Evolutionary conservation across 1,140 invertebrate genomes (phyloP), one percentile per base, ranked within the genome.

Genomic region (Trissolcus basalis): DNA sequence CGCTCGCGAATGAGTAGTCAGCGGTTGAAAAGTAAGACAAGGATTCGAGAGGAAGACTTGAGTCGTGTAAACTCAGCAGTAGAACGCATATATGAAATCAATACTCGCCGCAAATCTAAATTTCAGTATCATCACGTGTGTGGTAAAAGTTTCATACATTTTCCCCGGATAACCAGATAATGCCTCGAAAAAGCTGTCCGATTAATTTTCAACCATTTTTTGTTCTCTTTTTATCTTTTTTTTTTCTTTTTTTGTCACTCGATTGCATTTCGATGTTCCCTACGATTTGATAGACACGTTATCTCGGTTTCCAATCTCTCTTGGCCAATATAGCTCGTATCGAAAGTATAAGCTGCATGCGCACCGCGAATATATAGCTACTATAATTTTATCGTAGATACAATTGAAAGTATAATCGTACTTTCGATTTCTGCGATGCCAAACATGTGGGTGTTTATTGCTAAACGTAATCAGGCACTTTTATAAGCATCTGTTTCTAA

Each of bases 11-110:
- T 71, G 75, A 77, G 68, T 65, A 77, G 75, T 72, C 69, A 55
- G 68, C 75, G 63, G 63, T 77, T 71, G 74, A 77, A 77, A 77
- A 77, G 74, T 77, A 77, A 77, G 74, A 77, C 74, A 77, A 72
- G 74, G 74, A 77, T 77, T 72, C 68, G 74, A 72, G 74, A 77
- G 68, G 63, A 77, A 72, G 74, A 77, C 74, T 72, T 56, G 68
- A 77, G 48, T 77, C 74, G 74, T 49, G 74, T 72, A 72, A 77
- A 71, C 68, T 68, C 50, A 14, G 53, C 74, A 47, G 16, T 72
- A 41, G 53, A 72, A 72, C 68, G 63, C 19, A 27, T 27, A 27
- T 71, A 77, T 72, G 74, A 77, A 77, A 77, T 77, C 68, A 68
- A 77, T 77, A 72, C 68, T 71, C 53, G 19, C 19, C n/a, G 68